Conservation (phyloP, 2,888 invertebrate genomes). For the Odontocolon sp. region DNA sequence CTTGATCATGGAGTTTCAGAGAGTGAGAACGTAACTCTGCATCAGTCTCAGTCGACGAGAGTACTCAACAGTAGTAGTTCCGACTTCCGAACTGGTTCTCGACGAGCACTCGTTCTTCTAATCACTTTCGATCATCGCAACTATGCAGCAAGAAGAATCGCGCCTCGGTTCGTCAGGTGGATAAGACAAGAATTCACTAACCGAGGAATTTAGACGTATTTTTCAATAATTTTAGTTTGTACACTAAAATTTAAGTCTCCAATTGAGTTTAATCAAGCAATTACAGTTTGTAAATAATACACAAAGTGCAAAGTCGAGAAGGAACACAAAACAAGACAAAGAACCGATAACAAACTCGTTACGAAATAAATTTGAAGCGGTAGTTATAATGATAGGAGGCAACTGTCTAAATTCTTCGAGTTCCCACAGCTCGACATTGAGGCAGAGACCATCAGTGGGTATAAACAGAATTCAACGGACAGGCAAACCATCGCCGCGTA, state of each 20-base stretch:
- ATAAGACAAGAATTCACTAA: background rate
- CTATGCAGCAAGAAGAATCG: background rate
- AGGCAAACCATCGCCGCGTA: background rate
- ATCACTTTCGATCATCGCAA: slow-evolving; percentile 56
- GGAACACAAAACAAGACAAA: too few relatives aligned
- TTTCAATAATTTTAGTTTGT: too few relatives aligned
- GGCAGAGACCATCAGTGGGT: background rate
- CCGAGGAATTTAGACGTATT: background rate
- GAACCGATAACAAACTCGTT: too few relatives aligned
- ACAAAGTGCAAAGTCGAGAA: too few relatives aligned
- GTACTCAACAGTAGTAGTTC: slow-evolving; percentile 45
- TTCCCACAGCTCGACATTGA: background rate
- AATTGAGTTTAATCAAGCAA: too few relatives aligned
- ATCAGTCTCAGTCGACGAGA: slow-evolving; percentile 15
- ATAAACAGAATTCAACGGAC: background rate
- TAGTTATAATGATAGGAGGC: too few relatives aligned
- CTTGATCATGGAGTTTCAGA: slow-evolving; percentile 16
- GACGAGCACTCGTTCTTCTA: slow-evolving; percentile 45
- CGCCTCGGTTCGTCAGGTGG: slow-evolving; percentile 33
- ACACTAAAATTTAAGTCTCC: too few relatives aligned
- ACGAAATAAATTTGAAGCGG: too few relatives aligned
- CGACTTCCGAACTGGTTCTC: slow-evolving; percentile 59
- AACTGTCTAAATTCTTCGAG: too few relatives aligned
- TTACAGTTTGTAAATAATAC: too few relatives aligned
- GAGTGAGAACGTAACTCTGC: slow-evolving; percentile 42